Evolutionary conservation across 2,797 vertebrate genomes (phyloP).

Genomic region (Crocodylus rhombifer): DNA sequence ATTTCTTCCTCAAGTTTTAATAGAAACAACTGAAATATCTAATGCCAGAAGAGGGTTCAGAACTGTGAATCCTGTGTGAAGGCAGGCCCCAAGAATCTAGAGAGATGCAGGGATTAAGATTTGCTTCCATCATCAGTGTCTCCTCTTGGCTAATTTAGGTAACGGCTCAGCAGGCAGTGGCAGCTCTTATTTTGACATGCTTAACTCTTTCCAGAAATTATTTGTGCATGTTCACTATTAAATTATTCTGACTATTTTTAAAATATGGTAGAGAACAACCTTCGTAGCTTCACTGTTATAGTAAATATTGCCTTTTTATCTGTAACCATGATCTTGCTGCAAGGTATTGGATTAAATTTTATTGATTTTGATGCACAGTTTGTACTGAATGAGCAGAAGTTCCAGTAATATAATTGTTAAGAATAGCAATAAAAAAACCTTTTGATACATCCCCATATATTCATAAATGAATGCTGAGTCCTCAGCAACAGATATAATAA

Average conservation of each 20-base stretch:
- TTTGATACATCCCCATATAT: background rate
- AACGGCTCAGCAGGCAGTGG: accelerated
- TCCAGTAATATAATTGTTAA: slow-evolving; percentile 22
- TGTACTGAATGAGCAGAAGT: slow-evolving; percentile 21
- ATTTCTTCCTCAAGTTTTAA: background rate
- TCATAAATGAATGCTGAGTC: background rate
- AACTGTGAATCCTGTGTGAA: background rate
- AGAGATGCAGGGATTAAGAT: background rate
- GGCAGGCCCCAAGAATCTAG: too few relatives aligned
- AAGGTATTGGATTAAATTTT: slow-evolving; percentile 19
- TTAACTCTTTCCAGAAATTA: background rate
- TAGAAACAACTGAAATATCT: background rate
- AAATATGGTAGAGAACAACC: background rate
- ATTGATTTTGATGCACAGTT: slow-evolving; percentile 6
- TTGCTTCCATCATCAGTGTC: background rate
- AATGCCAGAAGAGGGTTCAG: background rate
- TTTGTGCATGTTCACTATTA: slow-evolving; percentile 4
- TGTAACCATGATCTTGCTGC: background rate
- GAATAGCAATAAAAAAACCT: background rate
- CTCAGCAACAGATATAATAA: slow-evolving; percentile 21
- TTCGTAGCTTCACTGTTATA: background rate
- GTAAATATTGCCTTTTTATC: background rate
- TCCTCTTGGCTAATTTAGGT: background rate
- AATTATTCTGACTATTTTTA: background rate
- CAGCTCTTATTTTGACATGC: background rate